Conservation (phyloP, 2,113 vertebrate species). For the Garra rufa region DNA sequence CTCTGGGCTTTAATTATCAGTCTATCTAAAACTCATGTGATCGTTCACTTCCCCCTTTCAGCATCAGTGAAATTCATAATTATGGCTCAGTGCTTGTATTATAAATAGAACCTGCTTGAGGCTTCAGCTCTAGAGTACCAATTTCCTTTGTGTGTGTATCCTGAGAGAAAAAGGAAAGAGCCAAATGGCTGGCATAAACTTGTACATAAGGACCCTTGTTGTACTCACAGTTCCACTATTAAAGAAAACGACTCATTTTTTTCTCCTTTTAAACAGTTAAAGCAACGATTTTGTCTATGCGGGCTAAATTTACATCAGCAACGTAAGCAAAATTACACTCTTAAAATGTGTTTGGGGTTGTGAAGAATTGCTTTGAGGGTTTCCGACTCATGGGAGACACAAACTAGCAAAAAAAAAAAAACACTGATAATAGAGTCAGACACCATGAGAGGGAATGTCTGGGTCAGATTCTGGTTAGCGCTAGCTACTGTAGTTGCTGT, state of each 20-base stretch:
- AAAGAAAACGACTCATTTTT: not conserved
- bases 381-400: too few relatives aligned
- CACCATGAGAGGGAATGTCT: constrained; percentile 7
- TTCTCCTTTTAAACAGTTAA: not conserved
- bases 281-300: not conserved
- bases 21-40: constrained; percentile 17
- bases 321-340: not conserved
- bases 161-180: constrained; percentile 10
- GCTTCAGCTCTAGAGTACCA: not conserved
- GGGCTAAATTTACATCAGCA: not conserved
- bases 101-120: constrained; percentile 18
- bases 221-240: not conserved
- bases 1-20: constrained; percentile 9
- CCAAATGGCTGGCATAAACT: not conserved
- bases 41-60: constrained; percentile 6
- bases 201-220: not conserved
- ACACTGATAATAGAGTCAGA: not conserved
- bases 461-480: not conserved
- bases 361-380: not conserved
- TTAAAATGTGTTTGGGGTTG: not conserved
- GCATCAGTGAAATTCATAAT: constrained; percentile 21
- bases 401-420: not conserved
- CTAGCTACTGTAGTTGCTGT: not conserved
- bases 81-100: constrained; percentile 4
- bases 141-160: constrained; percentile 15